Percentiles rank a stretch among this genome's conserved stretches.
phyloP scores from a whole-genome alignment of 2,888 invertebrate genomes.

The Dolichomitus sp. region DNA sequence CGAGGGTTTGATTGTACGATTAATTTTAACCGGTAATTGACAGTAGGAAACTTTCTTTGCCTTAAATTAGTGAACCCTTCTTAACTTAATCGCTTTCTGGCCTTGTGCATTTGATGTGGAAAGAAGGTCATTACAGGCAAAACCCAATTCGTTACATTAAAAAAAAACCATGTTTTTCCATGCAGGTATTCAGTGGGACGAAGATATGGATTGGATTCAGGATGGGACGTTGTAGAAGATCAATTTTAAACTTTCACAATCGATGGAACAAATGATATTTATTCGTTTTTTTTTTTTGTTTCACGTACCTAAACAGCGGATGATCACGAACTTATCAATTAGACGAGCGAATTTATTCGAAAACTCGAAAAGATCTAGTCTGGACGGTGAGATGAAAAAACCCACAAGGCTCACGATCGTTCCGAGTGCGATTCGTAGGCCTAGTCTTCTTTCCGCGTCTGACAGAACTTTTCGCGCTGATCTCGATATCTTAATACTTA shows the following conservation, averaged over 20 bases:
- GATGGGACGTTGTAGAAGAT: background rate
- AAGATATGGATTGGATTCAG: background rate
- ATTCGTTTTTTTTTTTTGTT: constrained; percentile 71
- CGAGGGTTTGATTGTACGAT: no score
- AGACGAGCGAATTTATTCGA: constrained; percentile 46
- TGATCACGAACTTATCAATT: constrained; percentile 52
- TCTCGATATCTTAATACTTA: constrained; percentile 30
- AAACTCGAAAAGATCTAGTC: constrained; percentile 31
- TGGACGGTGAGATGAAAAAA: constrained; percentile 5
- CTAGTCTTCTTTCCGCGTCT: background rate
- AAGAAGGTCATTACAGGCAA: no score
- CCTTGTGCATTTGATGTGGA: no score
- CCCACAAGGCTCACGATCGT: background rate
- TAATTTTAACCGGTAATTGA: no score
- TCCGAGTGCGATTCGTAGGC: background rate
- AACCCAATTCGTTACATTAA: no score
- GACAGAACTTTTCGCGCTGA: constrained; percentile 1
- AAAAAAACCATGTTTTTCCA: no score
- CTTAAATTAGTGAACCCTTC: no score
- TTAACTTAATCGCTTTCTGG: no score
- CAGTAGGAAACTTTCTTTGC: no score
- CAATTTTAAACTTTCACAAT: constrained; percentile 33
- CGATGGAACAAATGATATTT: constrained; percentile 84
- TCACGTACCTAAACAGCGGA: constrained; percentile 60
- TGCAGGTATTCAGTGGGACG: background rate